Evolutionary conservation across 2,888 invertebrate species (phyloP), one percentile per base, ranked within the genome.

Genomic region (Neoscelio sp.): DNA sequence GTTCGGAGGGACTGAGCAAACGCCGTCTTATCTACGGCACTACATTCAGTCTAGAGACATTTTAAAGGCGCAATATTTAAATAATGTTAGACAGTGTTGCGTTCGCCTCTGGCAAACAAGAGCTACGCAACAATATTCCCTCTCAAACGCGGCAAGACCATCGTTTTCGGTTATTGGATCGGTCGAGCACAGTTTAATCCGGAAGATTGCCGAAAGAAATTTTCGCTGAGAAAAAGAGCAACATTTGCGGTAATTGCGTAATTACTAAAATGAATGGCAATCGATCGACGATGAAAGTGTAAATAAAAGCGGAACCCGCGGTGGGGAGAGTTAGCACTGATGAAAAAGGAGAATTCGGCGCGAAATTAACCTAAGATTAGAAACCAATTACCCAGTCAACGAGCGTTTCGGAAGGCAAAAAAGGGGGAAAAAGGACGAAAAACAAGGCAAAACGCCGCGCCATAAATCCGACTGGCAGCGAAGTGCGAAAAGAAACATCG

Each of bases 1-100:
- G 71, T 71, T 46, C 80, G 33, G 62, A 83, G 85, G 83, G 83
- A 80, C 82, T 86, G 82, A 82, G 86, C 84, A 86, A 83, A 80
- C 82, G 82, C 81, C 83, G 83, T 84, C 86, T 87, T 87, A 86
- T 86, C 87, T 85, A 82, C 82, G 83, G 80, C 82, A 83, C 84
- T 80, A 79, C 80, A 60, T 56, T 65, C 79, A 56, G 71, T 65
- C 58, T 33, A 65, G 52, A 78, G 82, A 81, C 80, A 78, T 82
- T 80, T 80, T 79, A 75, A 76, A 78, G 84, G 86, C n/a, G n/a
- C 87, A 85, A 87, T 87, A 87, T 88, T 87, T 87, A 87, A 88
- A 88, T 87, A 86, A 87, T 87, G 87, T 87, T 86, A 86, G 86
- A 86, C 85, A 81, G 79, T 82, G 83, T 79, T 67, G 82, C 84